A percentile compares a stretch with the other conserved stretches of the same genome.
These are phyloP conservation scores for Harpegnathos saltator DNA, from an alignment of 1,140 invertebrate species.

Conservation along the genomic window DNA sequence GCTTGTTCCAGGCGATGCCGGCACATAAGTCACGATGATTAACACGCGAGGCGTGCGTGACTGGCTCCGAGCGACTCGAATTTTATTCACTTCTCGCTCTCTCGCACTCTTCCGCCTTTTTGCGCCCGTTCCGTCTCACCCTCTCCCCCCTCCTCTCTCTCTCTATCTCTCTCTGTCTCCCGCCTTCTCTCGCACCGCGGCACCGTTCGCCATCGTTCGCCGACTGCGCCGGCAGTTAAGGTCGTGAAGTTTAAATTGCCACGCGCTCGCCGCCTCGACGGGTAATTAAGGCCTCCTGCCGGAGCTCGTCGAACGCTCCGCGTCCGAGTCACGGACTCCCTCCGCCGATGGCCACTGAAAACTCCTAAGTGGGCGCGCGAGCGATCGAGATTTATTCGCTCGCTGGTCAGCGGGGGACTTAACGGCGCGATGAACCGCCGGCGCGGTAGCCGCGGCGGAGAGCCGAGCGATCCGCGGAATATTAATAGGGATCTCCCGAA, in stretches of 20 bases:
- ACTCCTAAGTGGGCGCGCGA: neutral
- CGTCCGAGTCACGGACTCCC: constrained; percentile 32
- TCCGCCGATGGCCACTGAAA: neutral
- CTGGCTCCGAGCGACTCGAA: constrained; percentile 78
- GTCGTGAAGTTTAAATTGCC: constrained; percentile 73
- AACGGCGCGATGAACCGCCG: constrained; percentile 1
- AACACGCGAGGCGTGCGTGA: constrained; percentile 81
- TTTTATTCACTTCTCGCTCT: constrained; percentile 77
- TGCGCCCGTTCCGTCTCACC: neutral
- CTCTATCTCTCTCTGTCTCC: neutral
- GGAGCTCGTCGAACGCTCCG: constrained; percentile 41
- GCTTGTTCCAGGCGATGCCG: constrained; percentile 73
- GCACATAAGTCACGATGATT: constrained; percentile 82
- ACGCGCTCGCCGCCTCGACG: constrained; percentile 58
- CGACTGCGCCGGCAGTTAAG: constrained; percentile 56
- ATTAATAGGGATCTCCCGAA: constrained; percentile 12
- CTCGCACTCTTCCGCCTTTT: constrained; percentile 54
- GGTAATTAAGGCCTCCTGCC: constrained; percentile 57
- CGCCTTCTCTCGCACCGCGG: constrained; percentile 13
- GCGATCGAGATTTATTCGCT: constrained; percentile 31
- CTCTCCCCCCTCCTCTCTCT: neutral
- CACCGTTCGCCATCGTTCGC: constrained; percentile 20
- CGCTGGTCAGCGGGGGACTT: constrained; percentile 5
- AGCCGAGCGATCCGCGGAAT: neutral
- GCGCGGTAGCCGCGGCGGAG: neutral